phyloP scores from a whole-genome alignment of 2,113 vertebrate species.

The Cynocephalus volans region DNA sequence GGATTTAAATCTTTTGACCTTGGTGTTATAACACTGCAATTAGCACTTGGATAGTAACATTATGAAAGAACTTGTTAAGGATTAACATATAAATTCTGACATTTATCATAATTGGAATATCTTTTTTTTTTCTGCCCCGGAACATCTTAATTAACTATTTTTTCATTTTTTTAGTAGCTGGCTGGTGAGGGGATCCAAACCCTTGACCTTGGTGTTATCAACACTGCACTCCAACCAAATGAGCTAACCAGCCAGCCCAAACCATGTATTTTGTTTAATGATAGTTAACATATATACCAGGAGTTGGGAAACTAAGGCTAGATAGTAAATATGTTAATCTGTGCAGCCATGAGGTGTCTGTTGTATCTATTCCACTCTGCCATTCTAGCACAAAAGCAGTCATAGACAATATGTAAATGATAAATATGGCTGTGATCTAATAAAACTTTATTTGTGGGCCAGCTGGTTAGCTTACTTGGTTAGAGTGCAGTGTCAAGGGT shows the following conservation, averaged over 20 bases:
- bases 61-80: constrained; percentile 31
- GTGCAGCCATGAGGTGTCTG: neutral
- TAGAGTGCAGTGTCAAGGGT: too few relatives aligned
- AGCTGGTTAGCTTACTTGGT: too few relatives aligned
- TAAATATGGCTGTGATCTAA: neutral
- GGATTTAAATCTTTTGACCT: neutral
- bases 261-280: constrained; percentile 56
- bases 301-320: neutral
- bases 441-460: constrained; percentile 34
- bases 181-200: too few relatives aligned
- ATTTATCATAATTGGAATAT: constrained; percentile 41
- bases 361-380: neutral
- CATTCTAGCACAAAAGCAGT: constrained; percentile 40
- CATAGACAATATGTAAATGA: neutral
- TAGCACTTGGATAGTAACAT: constrained; percentile 36
- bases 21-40: neutral
- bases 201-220: too few relatives aligned
- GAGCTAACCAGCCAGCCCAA: neutral
- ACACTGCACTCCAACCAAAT: too few relatives aligned
- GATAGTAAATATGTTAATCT: constrained; percentile 48
- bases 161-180: too few relatives aligned
- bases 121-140: neutral
- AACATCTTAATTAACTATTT: too few relatives aligned
- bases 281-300: neutral
- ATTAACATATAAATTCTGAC: constrained; percentile 7